phyloP scores from a whole-genome alignment of 1,140 invertebrate genomes.

The Aphelenchoides besseyi region DNA sequence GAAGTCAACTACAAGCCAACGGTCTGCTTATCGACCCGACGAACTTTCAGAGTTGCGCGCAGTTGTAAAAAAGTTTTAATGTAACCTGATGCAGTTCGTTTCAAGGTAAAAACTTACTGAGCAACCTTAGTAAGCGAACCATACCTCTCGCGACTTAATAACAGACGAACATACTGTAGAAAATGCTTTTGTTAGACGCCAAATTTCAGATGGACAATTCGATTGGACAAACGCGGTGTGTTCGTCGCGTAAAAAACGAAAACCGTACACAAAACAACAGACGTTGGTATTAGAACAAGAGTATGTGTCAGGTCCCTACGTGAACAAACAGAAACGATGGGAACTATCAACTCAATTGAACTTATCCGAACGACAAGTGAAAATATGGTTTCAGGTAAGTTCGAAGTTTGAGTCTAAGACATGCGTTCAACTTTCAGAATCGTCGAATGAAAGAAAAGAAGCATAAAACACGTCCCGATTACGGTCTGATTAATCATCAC shows the following conservation, averaged over 20 bases:
- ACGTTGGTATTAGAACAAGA: constrained; percentile 91
- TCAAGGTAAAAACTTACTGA: neutral
- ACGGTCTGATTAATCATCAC: neutral
- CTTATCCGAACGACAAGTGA: constrained; percentile 88
- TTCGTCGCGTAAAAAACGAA: constrained; percentile 89
- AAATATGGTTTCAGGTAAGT: constrained; percentile 68
- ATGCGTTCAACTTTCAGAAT: constrained; percentile 47
- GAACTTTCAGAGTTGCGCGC: too few relatives aligned
- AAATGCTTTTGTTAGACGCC: neutral
- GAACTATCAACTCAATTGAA: constrained; percentile 87
- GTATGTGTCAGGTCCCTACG: constrained; percentile 90
- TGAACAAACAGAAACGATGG: constrained; percentile 94
- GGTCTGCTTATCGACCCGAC: neutral
- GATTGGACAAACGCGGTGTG: constrained; percentile 84
- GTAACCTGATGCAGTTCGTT: neutral
- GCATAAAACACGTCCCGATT: constrained; percentile 41
- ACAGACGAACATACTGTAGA: neutral
- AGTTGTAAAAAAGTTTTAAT: constrained; percentile 4
- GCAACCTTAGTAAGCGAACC: too few relatives aligned
- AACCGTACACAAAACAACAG: constrained; percentile 92
- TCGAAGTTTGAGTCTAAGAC: too few relatives aligned
- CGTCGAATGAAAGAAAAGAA: constrained; percentile 62
- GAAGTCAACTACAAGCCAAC: neutral
- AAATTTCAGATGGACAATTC: constrained; percentile 66
- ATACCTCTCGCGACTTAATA: neutral